Percentiles rank a stretch among this genome's conserved stretches.
These are phyloP conservation scores for Auanema sp. DNA, from an alignment of 2,888 invertebrate genomes.

Conservation along the genomic window DNA sequence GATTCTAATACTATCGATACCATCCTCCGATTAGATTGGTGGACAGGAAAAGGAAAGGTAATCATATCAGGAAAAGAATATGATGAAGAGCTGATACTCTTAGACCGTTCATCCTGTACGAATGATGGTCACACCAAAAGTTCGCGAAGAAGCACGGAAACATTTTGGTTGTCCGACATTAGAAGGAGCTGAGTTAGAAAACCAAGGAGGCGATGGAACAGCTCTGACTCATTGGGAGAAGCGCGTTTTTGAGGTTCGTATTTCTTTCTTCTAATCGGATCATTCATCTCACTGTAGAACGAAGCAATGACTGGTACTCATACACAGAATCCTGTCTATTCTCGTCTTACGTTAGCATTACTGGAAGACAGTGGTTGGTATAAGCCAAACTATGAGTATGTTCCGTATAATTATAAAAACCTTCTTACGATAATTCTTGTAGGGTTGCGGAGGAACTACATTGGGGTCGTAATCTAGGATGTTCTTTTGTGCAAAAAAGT, in stretches of 20 bases:
- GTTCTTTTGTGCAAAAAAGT: constrained; percentile 87
- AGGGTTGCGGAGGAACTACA: constrained; percentile 78
- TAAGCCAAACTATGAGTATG: constrained; percentile 56
- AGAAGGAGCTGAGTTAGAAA: constrained; percentile 95
- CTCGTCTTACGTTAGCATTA: constrained; percentile 87
- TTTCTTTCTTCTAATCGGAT: constrained; percentile 1
- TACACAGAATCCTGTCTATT: constrained; percentile 95
- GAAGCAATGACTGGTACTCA: constrained; percentile 99
- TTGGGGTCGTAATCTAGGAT: constrained; percentile 90
- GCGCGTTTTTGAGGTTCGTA: constrained; percentile 84
- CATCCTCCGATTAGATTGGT: constrained; percentile 76
- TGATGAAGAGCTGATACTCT: neutral
- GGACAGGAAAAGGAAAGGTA: constrained; percentile 74
- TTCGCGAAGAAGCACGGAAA: constrained; percentile 76
- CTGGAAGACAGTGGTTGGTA: constrained; percentile 95
- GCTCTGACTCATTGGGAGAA: constrained; percentile 99
- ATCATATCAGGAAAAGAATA: neutral
- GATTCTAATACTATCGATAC: constrained; percentile 83
- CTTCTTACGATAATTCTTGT: constrained; percentile 20
- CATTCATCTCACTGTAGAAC: constrained; percentile 72
- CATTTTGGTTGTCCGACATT: constrained; percentile 68
- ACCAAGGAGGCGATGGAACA: constrained; percentile 96
- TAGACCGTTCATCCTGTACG: constrained; percentile 76
- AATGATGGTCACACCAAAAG: constrained; percentile 88
- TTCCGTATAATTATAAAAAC: neutral